Evolutionary conservation across 2,797 vertebrate species (phyloP).

Genomic region (Crax fasciolata): DNA sequence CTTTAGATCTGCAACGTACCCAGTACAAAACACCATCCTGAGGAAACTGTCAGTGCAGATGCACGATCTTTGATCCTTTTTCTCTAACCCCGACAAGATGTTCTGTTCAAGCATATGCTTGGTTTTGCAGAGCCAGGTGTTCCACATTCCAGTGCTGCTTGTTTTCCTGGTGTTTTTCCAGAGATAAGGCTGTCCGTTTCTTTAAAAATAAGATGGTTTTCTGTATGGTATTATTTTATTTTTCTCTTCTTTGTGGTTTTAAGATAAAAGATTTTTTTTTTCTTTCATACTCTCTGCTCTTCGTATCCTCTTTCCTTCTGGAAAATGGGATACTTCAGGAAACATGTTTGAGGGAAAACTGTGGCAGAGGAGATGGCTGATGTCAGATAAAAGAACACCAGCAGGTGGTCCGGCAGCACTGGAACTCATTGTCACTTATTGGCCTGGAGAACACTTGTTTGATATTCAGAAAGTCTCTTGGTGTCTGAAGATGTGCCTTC

Average conservation of each 20-base stretch:
- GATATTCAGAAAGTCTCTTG: conserved; percentile 10
- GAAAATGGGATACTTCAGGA: not conserved
- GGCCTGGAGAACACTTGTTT: not conserved
- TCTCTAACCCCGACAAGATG: not conserved
- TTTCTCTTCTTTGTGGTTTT: not conserved
- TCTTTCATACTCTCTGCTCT: not conserved
- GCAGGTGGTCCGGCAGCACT: not conserved
- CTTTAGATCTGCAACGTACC: not conserved
- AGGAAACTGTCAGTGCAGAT: not conserved
- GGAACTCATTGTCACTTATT: conserved; percentile 8
- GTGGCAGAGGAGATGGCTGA: not conserved
- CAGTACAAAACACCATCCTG: not conserved
- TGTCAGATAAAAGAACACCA: not conserved
- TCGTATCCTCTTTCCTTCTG: conserved; percentile 24
- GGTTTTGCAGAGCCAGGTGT: not conserved
- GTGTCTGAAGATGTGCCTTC: conserved; percentile 24
- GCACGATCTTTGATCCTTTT: not conserved
- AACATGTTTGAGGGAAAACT: not conserved
- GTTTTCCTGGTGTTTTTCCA: not conserved
- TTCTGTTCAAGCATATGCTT: not conserved
- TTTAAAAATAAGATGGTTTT: not conserved
- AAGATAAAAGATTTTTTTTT: not conserved
- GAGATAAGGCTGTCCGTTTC: not conserved
- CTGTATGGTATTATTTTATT: not conserved
- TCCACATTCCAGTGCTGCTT: not conserved